A percentile compares a stretch with the other conserved stretches of the same genome.
Evolutionary conservation across 2,888 invertebrate genomes (phyloP).

Genomic region (Torymus tubicola): DNA sequence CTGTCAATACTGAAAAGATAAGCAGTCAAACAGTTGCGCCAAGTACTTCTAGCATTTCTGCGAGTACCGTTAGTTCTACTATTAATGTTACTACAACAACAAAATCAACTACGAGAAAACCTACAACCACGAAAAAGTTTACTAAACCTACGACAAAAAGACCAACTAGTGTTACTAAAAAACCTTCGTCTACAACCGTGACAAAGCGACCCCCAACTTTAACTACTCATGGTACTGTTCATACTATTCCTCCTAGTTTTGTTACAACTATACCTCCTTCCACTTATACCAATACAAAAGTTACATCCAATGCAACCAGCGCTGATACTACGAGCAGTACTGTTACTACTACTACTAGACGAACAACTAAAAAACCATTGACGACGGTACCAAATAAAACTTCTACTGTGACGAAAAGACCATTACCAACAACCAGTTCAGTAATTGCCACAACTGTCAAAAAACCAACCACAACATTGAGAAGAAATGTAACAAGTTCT

Average conservation of each 20-base stretch:
- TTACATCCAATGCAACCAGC: neutral
- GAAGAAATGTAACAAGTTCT: slow-evolving; percentile 25
- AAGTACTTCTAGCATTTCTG: neutral
- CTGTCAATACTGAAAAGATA: neutral
- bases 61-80: too few species aligned
- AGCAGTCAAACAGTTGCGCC: neutral
- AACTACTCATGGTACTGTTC: slow-evolving; percentile 59
- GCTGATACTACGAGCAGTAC: too few species aligned
- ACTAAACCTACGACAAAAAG: slow-evolving; percentile 56
- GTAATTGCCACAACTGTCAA: slow-evolving; percentile 24
- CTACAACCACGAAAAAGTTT: slow-evolving; percentile 57
- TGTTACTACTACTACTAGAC: neutral
- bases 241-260: too few species aligned
- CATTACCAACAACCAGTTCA: slow-evolving; percentile 40
- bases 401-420: slow-evolving; percentile 57
- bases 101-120: slow-evolving; percentile 53
- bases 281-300: neutral
- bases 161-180: slow-evolving; percentile 47
- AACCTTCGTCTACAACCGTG: slow-evolving; percentile 50
- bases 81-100: slow-evolving; percentile 14
- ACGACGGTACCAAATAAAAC: slow-evolving; percentile 51
- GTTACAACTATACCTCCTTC: neutral
- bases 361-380: slow-evolving; percentile 53
- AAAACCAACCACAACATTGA: slow-evolving; percentile 56
- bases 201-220: slow-evolving; percentile 65